phyloP scores from a whole-genome alignment of 2,113 vertebrate species.

The Cromileptes altivelis region DNA sequence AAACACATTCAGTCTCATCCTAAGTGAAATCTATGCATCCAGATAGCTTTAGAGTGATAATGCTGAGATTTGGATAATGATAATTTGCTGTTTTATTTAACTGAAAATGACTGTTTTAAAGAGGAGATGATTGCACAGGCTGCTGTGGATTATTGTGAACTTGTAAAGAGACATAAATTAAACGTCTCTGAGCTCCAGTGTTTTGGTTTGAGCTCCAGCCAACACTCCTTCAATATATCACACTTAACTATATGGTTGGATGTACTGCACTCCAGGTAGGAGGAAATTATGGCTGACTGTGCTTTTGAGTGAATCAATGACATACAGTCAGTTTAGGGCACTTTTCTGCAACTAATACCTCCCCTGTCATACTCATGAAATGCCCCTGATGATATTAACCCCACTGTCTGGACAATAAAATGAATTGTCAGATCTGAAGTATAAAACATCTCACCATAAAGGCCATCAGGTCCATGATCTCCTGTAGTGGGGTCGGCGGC shows the following conservation, averaged over 20 bases:
- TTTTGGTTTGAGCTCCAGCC: background rate
- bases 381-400: background rate
- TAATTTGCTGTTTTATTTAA: background rate
- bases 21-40: background rate
- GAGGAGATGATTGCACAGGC: background rate
- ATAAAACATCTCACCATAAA: slow-evolving; percentile 67
- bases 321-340: background rate
- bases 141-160: background rate
- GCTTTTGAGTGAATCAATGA: background rate
- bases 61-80: background rate
- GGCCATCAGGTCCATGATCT: slow-evolving; percentile 75
- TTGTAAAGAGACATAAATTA: background rate
- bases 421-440: background rate
- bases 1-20: background rate
- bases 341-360: background rate
- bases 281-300: background rate
- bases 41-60: background rate
- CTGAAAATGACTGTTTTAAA: background rate
- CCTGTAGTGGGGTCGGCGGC: slow-evolving; percentile 88
- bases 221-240: background rate
- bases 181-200: background rate
- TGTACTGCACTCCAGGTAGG: background rate
- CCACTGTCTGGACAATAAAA: background rate
- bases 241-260: background rate
- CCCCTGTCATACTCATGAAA: background rate